A percentile compares a stretch with the other conserved stretches of the same genome.
Evolutionary conservation across 2,797 vertebrate species (phyloP).

Genomic region (Microchirus variegatus): DNA sequence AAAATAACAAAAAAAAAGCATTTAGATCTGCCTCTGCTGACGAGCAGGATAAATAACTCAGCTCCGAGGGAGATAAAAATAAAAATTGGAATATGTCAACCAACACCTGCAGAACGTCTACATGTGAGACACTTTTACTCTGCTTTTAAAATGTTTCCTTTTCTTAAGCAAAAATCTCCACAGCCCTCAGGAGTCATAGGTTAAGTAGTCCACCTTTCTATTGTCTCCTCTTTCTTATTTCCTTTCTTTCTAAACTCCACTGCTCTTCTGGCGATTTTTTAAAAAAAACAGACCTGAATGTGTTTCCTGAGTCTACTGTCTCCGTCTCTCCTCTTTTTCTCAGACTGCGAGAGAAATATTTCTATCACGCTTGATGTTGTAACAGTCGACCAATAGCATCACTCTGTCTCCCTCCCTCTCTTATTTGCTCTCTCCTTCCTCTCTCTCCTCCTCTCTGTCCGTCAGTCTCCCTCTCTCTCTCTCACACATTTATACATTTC

Average conservation of each 20-base stretch:
- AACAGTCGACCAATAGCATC: conserved; percentile 72
- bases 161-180: conserved; percentile 48
- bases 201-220: conserved; percentile 57
- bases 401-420: conserved; percentile 60
- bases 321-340: conserved; percentile 59
- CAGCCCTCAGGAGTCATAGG: conserved; percentile 57
- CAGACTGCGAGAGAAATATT: conserved; percentile 66
- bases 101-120: conserved; percentile 46
- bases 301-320: conserved; percentile 62
- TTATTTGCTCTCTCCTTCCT: conserved; percentile 43
- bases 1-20: conserved; percentile 12
- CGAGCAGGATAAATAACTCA: conserved; percentile 15
- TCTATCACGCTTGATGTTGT: conserved; percentile 68
- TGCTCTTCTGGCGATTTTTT: conserved; percentile 28
- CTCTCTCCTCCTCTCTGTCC: conserved; percentile 28
- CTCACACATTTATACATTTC: conserved; percentile 67
- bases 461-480: conserved; percentile 21
- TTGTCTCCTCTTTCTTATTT: conserved; percentile 24
- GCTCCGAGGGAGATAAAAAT: conserved; percentile 14
- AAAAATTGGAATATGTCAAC: conserved; percentile 8
- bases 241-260: conserved; percentile 25
- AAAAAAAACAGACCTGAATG: conserved; percentile 50
- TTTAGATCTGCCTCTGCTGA: conserved; percentile 43
- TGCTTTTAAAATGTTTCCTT: conserved; percentile 48
- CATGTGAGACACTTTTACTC: conserved; percentile 55